A percentile compares a stretch with the other conserved stretches of the same genome.
Conservation (phyloP, 2,888 invertebrate species). For the Oscheius myriophilus region DNA sequence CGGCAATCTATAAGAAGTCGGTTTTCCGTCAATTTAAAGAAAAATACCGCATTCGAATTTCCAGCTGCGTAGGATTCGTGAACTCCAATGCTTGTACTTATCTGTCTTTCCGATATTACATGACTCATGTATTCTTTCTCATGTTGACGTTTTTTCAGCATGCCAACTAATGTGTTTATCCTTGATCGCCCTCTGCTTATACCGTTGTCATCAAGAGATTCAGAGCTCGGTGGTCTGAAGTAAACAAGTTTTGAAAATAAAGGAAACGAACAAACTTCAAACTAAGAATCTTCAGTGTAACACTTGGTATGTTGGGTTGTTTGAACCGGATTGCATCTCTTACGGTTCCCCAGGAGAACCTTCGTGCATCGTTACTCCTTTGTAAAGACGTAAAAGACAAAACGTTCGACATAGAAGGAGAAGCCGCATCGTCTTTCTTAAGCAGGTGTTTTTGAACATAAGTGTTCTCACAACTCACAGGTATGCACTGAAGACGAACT, state of each 20-base stretch:
- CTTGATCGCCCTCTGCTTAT: neutral
- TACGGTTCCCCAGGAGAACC: conserved; percentile 55
- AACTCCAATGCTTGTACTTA: conserved; percentile 46
- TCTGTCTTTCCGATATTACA: conserved; percentile 44
- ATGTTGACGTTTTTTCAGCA: conserved; percentile 35
- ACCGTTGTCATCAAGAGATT: conserved; percentile 4
- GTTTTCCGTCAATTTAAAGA: neutral
- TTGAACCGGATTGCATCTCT: conserved; percentile 52
- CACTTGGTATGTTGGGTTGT: conserved; percentile 32
- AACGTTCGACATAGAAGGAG: conserved; percentile 45
- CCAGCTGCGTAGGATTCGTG: conserved; percentile 40
- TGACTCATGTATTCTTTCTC: conserved; percentile 48
- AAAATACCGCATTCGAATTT: conserved; percentile 35
- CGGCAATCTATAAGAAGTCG: conserved; percentile 39
- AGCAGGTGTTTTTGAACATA: conserved; percentile 10
- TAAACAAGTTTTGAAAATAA: neutral
- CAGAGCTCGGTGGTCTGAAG: conserved; percentile 14
- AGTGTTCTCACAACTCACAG: conserved; percentile 24
- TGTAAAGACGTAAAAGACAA: conserved; percentile 45
- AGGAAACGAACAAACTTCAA: conserved; percentile 33
- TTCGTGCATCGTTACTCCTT: conserved; percentile 42
- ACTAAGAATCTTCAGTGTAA: conserved; percentile 43
- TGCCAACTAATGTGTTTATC: conserved; percentile 5
- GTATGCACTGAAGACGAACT: conserved; percentile 40
- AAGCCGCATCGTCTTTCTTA: conserved; percentile 44